Evolutionary conservation across 2,888 invertebrate species (phyloP), one percentile per base, ranked within the genome.

Genomic region (Philereme vetulata): DNA sequence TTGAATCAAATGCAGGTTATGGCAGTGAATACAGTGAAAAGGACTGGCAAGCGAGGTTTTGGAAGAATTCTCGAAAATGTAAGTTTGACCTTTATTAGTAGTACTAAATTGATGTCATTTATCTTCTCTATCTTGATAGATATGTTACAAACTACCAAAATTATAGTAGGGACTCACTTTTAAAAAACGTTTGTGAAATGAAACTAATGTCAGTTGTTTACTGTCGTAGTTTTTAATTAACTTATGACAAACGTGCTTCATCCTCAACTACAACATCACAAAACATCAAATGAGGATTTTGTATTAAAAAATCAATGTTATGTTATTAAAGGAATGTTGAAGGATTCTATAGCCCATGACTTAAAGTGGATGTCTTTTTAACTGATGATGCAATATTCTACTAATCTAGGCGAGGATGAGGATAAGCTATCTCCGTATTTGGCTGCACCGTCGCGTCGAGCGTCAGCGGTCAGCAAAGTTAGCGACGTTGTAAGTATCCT

Each of bases 1-100:
- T 21, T 21, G 21, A 54, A 49, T 50, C 34, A 9, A 64, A 65
- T 67, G 68, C 93, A 93, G 96, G 96, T 56, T 96, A 96, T 70
- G 95, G 95, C 61, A 96, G 96, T 8, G 96, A 96, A 84, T 93
- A 94, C 81, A 95, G 95, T 74, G 96, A 96, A 64, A 88, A 94
- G 61, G 95, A 95, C 65, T 93, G 95, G 85, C 95, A 94, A 67
- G 84, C 93, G 2, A 75, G 88, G 36, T 90, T 93, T 74, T 96
- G 96, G 95, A 93, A 94, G 75, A 93, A 94, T 71, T 86, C 89
- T 0, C 76, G 86, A 51, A 90, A 84, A 77, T 90, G 91, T 91
- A 80, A 85, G 84, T 55, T 55, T 33, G n/a, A 5, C 8, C 8
- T 6, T 36, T 10, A 10, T n/a, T 11, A 44, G 2, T 10, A 21